A percentile compares a stretch with the other conserved stretches of the same genome.
Conservation (phyloP, 1,140 invertebrate species). For the Octopus bimaculoides region DNA sequence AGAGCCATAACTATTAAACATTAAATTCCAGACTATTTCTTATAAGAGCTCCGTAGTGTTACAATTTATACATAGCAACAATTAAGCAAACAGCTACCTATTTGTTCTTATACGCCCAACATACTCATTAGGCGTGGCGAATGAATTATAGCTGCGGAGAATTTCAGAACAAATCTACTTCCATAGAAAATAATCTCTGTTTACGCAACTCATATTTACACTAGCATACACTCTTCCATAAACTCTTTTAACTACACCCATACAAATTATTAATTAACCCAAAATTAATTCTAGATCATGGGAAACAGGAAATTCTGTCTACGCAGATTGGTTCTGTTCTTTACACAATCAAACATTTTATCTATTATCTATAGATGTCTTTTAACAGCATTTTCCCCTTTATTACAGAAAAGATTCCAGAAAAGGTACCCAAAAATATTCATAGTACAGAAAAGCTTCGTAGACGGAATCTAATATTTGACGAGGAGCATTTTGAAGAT, state of each 20-base stretch:
- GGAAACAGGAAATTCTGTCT: background rate
- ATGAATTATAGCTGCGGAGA: too few species aligned
- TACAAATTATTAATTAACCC: background rate
- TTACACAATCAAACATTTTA: background rate
- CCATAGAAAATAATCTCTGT: too few species aligned
- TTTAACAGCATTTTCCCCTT: background rate
- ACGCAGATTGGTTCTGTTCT: background rate
- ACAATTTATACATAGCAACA: too few species aligned
- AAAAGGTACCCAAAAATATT: constrained; percentile 6
- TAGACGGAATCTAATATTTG: constrained; percentile 43
- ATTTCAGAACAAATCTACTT: too few species aligned
- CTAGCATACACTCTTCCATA: background rate
- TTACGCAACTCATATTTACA: too few species aligned
- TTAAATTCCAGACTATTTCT: too few species aligned
- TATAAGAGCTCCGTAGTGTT: too few species aligned
- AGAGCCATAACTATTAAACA: too few species aligned
- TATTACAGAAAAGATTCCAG: background rate
- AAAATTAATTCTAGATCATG: background rate
- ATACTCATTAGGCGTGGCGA: too few species aligned
- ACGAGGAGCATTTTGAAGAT: constrained; percentile 50
- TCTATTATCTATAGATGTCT: background rate
- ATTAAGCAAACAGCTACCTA: too few species aligned
- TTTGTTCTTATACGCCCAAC: too few species aligned
- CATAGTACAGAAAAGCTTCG: constrained; percentile 3
- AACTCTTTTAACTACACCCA: background rate